Conservation (phyloP, 2,113 vertebrate genomes). For the Syrmaticus mikado region DNA sequence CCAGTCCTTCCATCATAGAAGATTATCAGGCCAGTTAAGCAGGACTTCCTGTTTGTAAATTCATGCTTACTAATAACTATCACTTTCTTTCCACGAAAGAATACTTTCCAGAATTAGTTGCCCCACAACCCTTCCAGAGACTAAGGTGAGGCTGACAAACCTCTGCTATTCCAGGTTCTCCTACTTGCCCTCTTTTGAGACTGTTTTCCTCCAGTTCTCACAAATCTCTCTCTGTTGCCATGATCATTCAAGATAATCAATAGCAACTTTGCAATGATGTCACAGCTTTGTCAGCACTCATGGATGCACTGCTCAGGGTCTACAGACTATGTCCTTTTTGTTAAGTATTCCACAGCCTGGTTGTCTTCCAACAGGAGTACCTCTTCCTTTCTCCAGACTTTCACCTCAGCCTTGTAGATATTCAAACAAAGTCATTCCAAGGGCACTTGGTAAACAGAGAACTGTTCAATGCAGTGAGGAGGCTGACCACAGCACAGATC, state of each 20-base stretch:
- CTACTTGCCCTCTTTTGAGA: neutral
- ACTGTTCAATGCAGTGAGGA: neutral
- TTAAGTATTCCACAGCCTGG: neutral
- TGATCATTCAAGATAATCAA: neutral
- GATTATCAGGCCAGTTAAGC: neutral
- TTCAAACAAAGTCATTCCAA: neutral
- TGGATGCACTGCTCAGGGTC: neutral
- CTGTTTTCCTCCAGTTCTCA: neutral
- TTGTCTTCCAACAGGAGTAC: neutral
- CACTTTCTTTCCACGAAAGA: neutral
- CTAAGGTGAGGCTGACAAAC: too few relatives aligned
- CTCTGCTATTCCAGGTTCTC: too few relatives aligned
- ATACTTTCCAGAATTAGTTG: too few relatives aligned
- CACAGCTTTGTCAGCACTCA: neutral
- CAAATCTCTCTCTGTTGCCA: neutral
- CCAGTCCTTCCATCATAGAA: neutral
- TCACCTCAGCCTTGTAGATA: fast-evolving
- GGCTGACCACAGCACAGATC: neutral
- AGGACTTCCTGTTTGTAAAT: neutral
- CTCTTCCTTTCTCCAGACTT: neutral
- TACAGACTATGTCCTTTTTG: neutral
- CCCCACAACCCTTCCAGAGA: too few relatives aligned
- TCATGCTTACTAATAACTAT: neutral
- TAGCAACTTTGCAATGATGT: neutral
- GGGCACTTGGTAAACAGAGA: neutral